Evolutionary conservation across 2,888 invertebrate genomes (phyloP), one percentile per base, ranked within the genome.

Genomic region (Carabus problematicus): DNA sequence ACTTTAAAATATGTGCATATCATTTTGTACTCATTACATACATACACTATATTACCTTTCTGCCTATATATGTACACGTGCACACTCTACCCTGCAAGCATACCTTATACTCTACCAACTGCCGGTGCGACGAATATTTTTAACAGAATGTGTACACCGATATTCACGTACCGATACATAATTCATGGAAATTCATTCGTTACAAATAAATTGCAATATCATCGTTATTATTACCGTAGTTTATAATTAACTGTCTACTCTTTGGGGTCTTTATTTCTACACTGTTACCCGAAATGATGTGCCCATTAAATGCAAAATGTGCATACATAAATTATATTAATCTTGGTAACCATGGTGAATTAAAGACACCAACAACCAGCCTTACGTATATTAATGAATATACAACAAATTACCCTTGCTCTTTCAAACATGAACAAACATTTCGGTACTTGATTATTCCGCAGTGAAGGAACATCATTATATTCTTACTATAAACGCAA

Each of bases 1-100:
- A 69, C 39, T 55, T 69, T 69, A 69, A 69, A 69, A 69, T 69
- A 69, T 69, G 69, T 62, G 62, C 69, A 69, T 69, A 69, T 69
- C 69, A 68, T 68, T 68, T 68, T 66, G 56, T 66, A 49, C 58
- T 66, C 49, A 67, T 67, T 67, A 67, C 43, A 60, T 59, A 52
- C 60, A 40, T 42, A 67, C 47, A 59, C 56, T 47, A 55, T 58
- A 66, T 49, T 59, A 52, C 16, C 29, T 29, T 6, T 29, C 29
- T 29, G 29, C 29, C n/a, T 29, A 29, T 29, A 29, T 29, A 29
- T 6, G 6, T 29, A 29, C 52, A 3, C 3, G 42, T 67, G 67
- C 60, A 67, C 67, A 67, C 49, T 67, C 56, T 9, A 40, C 12
- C 9, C 18, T 9, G n/a, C 56, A 56, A 54, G 19, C 29, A 39